Base-by-base conservation (phyloP, 35 echinoderm and acorn worm species). In the Hemicentrotus pulcherrimus region DNA sequence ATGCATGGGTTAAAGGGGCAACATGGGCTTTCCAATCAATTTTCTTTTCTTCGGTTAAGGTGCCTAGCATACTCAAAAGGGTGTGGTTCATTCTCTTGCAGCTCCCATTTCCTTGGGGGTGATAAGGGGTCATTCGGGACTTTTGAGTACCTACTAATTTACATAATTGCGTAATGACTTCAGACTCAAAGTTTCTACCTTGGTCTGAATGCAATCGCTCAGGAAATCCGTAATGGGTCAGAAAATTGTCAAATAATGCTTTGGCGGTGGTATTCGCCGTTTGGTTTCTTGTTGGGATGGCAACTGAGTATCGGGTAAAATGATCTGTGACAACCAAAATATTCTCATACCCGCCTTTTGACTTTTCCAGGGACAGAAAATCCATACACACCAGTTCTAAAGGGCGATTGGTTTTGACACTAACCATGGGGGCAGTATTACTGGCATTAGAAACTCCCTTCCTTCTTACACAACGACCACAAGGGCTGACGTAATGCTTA, bases 311-410 rank as follows among this genome's bases (percentile, higher is more conserved):
- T 61, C 65, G 85, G 31, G 93, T 96, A 48, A 96, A 94, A 32
- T 94, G 93, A 48, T 96, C 94, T 0, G 94, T 96, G 8, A 96
- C 88, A 0, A 96, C 96, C 32, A 96, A 47, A 32, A 94, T 52
- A 55, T 94, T 96, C 12, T 65, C 60, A 2, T 86, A 94, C 4
- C 96, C 48, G 94, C n/a, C n/a, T n/a, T n/a, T n/a, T n/a, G n/a
- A n/a, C n/a, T n/a, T n/a, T n/a, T n/a, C n/a, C n/a, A n/a, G 9
- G 10, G 55, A 94, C 1, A 96, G 19, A 32, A 94, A 96, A 32
- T 96, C 96, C 11, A 96, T 55, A 41, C 91, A 96, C 2, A 96
- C 91, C 31, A 96, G 52, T 45, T 96, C 96, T 3, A 95, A 19
- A 8, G 88, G 95, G 47, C 47, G 8, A 47, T 32, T 91, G 8